Conservation (phyloP, 64 coral and sea anemone genomes). For the Montipora cactus region DNA sequence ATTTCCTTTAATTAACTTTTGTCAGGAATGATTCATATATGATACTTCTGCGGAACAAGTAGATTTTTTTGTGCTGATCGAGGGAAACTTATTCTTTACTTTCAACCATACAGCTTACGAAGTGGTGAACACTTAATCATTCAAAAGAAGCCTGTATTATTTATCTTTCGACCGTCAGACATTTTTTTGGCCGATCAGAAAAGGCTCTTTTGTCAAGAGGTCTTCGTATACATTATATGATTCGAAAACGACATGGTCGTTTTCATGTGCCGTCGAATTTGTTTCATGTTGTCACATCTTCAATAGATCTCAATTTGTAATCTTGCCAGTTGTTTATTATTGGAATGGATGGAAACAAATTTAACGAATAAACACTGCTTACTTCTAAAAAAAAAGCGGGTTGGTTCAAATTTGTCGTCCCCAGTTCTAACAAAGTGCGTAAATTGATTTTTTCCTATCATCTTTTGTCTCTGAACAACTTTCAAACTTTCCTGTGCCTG, state of each 20-base stretch:
- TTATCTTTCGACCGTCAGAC: not conserved
- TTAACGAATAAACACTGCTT: no score
- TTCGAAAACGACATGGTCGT: slow-evolving; percentile 9
- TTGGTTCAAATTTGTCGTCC: not conserved
- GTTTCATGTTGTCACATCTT: not conserved
- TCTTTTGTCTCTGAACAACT: no score
- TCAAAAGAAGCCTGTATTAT: not conserved
- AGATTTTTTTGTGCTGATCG: no score
- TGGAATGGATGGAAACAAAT: not conserved
- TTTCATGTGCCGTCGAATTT: not conserved
- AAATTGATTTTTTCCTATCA: not conserved
- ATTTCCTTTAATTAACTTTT: not conserved
- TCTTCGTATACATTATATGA: not conserved
- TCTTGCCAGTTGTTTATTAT: slow-evolving; percentile 3
- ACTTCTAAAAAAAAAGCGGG: not conserved
- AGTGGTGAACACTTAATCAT: not conserved
- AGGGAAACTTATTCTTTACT: not conserved
- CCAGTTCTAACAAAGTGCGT: not conserved
- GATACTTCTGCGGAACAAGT: no score
- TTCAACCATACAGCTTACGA: not conserved
- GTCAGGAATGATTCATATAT: not conserved
- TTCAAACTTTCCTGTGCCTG: not conserved
- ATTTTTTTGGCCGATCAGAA: not conserved
- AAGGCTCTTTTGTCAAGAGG: not conserved
- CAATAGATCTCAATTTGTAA: not conserved